phyloP scores from a whole-genome alignment of 2,797 vertebrate species.

The Malacoraja senta region DNA sequence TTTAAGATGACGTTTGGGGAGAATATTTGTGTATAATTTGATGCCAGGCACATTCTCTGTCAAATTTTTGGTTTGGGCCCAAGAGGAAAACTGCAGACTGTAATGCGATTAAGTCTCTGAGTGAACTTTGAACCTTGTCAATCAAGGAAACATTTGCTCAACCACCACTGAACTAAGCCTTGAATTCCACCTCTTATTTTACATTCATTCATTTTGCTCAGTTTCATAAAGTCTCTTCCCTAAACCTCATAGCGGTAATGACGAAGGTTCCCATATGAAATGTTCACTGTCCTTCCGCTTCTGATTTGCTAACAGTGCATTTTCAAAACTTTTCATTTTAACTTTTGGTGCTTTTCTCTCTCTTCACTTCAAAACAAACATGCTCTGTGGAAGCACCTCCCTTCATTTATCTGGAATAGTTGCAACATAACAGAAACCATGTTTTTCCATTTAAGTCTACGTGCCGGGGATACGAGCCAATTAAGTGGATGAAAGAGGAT shows the following conservation, averaged over 20 bases:
- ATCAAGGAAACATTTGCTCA: not conserved
- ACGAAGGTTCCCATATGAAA: not conserved
- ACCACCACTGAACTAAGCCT: not conserved
- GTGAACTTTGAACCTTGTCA: not conserved
- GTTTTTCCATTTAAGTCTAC: not conserved
- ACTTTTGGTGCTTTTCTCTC: not conserved
- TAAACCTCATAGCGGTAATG: not conserved
- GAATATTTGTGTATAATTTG: not conserved
- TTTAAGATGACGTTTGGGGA: not conserved
- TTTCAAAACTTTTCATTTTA: not conserved
- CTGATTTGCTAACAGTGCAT: not conserved
- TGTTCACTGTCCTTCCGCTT: not conserved
- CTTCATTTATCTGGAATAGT: not conserved
- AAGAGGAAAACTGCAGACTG: not conserved
- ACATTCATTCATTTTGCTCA: not conserved
- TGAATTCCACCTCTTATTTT: not conserved
- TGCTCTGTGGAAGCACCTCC: not conserved
- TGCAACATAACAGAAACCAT: not conserved
- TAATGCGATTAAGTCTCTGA: not conserved
- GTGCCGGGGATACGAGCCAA: not conserved
- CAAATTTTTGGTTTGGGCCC: not conserved
- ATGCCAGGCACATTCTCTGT: not conserved
- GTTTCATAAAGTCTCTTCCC: not conserved
- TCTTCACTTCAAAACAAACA: not conserved
- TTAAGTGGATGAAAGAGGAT: not conserved